Conservation (phyloP, 2,888 invertebrate species). For the Neoscelio sp. region DNA sequence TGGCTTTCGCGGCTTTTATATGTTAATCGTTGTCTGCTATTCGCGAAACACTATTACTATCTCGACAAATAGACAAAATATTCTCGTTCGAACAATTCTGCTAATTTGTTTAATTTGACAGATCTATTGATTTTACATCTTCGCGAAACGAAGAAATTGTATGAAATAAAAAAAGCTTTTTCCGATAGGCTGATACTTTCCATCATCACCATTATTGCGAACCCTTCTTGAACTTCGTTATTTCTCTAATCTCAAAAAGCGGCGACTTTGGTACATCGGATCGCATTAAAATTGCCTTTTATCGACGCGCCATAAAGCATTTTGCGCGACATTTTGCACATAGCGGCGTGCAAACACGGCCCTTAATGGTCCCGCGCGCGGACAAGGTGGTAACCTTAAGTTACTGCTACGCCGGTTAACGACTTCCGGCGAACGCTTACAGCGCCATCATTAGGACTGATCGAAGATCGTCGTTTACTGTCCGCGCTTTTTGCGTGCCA, state of each 20-base stretch:
- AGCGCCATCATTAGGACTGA: constrained; percentile 65
- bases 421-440: constrained; percentile 63
- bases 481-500: constrained; percentile 57
- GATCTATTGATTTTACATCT: too few relatives aligned
- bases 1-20: too few relatives aligned
- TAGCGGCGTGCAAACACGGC: constrained; percentile 55
- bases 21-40: too few relatives aligned
- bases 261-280: constrained; percentile 24
- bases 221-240: constrained; percentile 1
- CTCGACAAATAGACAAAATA: too few relatives aligned
- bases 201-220: constrained; percentile 3
- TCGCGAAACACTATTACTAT: too few relatives aligned
- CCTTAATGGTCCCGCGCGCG: constrained; percentile 58
- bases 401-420: constrained; percentile 57
- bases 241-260: constrained; percentile 28
- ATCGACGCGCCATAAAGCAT: constrained; percentile 57
- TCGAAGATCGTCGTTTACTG: constrained; percentile 61
- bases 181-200: too few relatives aligned
- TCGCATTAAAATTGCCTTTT: constrained; percentile 43
- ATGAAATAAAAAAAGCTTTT: too few relatives aligned
- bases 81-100: too few relatives aligned
- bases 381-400: constrained; percentile 61
- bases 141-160: too few relatives aligned
- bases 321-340: constrained; percentile 60
- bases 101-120: too few relatives aligned